Percentiles rank a stretch among this genome's conserved stretches.
phyloP scores from a whole-genome alignment of 2,797 vertebrate genomes.

The Decapterus maruadsi region DNA sequence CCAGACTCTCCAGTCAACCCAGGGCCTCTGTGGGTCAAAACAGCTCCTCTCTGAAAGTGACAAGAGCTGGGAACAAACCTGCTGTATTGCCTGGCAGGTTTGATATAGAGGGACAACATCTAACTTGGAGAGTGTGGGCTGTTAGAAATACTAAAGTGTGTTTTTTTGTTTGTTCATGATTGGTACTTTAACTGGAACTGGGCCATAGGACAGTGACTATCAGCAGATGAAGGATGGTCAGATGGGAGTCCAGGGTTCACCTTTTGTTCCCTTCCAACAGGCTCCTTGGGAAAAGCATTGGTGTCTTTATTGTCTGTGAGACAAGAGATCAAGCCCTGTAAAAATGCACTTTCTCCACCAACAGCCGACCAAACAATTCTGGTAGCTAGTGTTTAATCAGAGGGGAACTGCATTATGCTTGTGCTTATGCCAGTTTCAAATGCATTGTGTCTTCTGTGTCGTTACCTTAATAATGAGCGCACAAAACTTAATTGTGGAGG shows the following conservation, averaged over 20 bases:
- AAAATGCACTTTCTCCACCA: constrained; percentile 25
- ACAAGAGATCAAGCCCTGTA: constrained; percentile 3
- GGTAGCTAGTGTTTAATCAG: constrained; percentile 4
- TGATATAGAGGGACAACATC: neutral
- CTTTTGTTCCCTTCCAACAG: constrained; percentile 77
- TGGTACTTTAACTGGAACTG: too few species aligned
- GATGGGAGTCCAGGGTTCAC: constrained; percentile 56
- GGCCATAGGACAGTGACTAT: constrained; percentile 29
- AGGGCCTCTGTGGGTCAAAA: constrained; percentile 41
- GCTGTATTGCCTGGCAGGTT: neutral
- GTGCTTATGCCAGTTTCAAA: constrained; percentile 15
- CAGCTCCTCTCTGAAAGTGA: constrained; percentile 28
- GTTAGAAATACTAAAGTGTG: too few species aligned
- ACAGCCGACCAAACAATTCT: constrained; percentile 27
- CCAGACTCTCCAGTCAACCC: constrained; percentile 37
- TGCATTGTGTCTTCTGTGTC: constrained; percentile 16
- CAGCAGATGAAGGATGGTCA: constrained; percentile 69
- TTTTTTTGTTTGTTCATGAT: too few species aligned
- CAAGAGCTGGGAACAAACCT: neutral
- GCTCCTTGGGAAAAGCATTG: constrained; percentile 39
- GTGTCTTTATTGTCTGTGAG: constrained; percentile 50
- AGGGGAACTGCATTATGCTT: neutral
- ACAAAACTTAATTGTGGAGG: constrained; percentile 45
- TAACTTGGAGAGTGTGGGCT: neutral
- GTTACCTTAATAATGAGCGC: constrained; percentile 43